These are phyloP conservation scores for Desoria tigrina DNA, from an alignment of 2,888 invertebrate species.

Conservation along the genomic window DNA sequence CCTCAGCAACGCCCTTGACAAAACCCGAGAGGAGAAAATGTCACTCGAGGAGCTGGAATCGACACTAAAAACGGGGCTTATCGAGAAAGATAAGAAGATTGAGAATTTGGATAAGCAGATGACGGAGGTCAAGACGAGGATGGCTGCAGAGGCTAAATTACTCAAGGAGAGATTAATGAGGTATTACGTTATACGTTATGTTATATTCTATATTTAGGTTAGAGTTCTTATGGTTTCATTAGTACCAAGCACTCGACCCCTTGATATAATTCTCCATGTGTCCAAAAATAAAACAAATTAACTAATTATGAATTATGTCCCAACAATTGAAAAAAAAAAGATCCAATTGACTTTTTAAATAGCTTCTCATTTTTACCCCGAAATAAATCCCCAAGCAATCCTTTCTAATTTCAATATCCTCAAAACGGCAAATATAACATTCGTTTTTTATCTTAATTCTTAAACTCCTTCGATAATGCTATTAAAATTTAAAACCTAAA, in stretches of 20 bases:
- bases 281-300: too few relatives aligned
- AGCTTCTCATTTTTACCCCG: too few relatives aligned
- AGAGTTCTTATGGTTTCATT: too few relatives aligned
- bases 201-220: too few relatives aligned
- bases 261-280: too few relatives aligned
- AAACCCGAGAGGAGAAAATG: constrained; percentile 54
- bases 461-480: not conserved
- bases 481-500: too few relatives aligned
- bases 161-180: constrained; percentile 49
- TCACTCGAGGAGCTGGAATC: constrained; percentile 56
- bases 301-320: too few relatives aligned
- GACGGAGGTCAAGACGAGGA: constrained; percentile 45
- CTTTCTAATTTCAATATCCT: not conserved
- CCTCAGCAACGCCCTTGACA: constrained; percentile 54
- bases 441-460: not conserved
- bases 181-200: too few relatives aligned
- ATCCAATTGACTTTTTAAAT: too few relatives aligned
- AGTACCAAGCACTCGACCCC: too few relatives aligned
- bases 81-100: constrained; percentile 53
- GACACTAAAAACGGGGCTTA: constrained; percentile 56
- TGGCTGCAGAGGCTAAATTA: constrained; percentile 42
- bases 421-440: not conserved
- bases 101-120: constrained; percentile 48
- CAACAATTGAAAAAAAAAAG: too few relatives aligned
- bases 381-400: too few relatives aligned